These are phyloP conservation scores for Cliona cf. orientalis DNA, from an alignment of 37 sponge, comb jelly and placozoan genomes.

Conservation along the genomic window DNA sequence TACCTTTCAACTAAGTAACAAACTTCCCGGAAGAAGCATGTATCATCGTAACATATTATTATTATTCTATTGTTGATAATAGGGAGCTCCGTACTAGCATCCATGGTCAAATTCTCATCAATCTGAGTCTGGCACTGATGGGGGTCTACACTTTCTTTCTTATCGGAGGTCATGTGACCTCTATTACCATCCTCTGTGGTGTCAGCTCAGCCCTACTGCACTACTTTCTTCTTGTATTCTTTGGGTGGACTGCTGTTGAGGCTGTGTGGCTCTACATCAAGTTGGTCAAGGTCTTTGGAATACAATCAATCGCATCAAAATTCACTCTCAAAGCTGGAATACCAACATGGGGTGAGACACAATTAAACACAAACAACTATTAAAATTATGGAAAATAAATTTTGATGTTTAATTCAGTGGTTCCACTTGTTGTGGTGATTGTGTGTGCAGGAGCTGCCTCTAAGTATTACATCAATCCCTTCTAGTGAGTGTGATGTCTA, in stretches of 20 bases:
- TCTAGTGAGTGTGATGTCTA: too few species aligned
- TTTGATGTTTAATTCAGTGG: too few species aligned
- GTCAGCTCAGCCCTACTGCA: slow-evolving; percentile 55
- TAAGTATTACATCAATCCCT: slow-evolving; percentile 7
- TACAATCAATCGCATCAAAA: background rate
- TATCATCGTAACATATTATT: too few species aligned
- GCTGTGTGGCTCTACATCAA: slow-evolving; percentile 59
- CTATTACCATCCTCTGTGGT: slow-evolving; percentile 45
- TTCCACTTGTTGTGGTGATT: slow-evolving; percentile 34
- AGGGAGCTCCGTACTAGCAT: slow-evolving; percentile 46
- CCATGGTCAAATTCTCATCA: slow-evolving; percentile 54
- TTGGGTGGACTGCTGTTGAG: slow-evolving; percentile 65
- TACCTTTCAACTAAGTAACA: slow-evolving; percentile 65
- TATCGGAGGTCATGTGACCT: slow-evolving; percentile 15
- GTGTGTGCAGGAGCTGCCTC: slow-evolving; percentile 48
- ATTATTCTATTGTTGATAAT: too few species aligned
- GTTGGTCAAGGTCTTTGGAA: slow-evolving; percentile 48
- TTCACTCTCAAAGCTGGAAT: slow-evolving; percentile 34
- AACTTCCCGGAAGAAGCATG: too few species aligned
- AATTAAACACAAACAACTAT: too few species aligned
- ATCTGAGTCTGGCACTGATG: slow-evolving; percentile 50
- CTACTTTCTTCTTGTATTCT: slow-evolving; percentile 72
- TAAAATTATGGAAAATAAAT: too few species aligned
- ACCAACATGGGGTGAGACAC: slow-evolving; percentile 48
- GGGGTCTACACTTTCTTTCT: slow-evolving; percentile 62